phyloP scores from a whole-genome alignment of 2,888 invertebrate species.

The Yponomeuta malinellus region DNA sequence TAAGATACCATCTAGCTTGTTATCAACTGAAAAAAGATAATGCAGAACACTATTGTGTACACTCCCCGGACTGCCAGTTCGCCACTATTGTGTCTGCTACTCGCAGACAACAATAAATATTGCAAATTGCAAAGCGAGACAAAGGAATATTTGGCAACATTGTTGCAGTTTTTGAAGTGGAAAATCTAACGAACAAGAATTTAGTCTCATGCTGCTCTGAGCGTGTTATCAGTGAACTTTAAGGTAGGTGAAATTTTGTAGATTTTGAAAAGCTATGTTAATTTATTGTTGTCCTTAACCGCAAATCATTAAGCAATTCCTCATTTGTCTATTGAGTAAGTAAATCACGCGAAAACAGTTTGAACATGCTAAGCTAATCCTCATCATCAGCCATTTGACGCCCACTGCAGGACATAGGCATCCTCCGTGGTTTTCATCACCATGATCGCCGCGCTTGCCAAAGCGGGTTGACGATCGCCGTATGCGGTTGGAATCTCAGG shows the following conservation, averaged over 20 bases:
- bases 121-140: conserved; percentile 35
- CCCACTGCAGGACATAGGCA: too few species aligned
- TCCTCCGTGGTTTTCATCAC: too few species aligned
- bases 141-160: conserved; percentile 30
- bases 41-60: background rate
- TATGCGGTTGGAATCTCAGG: too few species aligned
- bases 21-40: conserved; percentile 9
- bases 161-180: conserved; percentile 8
- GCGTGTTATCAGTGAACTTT: background rate
- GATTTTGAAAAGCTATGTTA: too few species aligned
- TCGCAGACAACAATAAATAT: conserved; percentile 37
- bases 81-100: conserved; percentile 1
- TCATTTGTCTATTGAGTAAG: too few species aligned
- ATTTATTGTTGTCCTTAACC: too few species aligned
- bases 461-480: too few species aligned
- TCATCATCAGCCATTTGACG: too few species aligned
- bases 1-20: background rate
- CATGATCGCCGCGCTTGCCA: too few species aligned
- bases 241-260: background rate
- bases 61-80: background rate
- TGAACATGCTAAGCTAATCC: too few species aligned
- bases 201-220: background rate
- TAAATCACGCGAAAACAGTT: too few species aligned
- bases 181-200: background rate
- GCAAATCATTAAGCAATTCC: too few species aligned